Evolutionary conservation across 2,797 vertebrate genomes (phyloP).

Genomic region (Semaprochilodus insignis): DNA sequence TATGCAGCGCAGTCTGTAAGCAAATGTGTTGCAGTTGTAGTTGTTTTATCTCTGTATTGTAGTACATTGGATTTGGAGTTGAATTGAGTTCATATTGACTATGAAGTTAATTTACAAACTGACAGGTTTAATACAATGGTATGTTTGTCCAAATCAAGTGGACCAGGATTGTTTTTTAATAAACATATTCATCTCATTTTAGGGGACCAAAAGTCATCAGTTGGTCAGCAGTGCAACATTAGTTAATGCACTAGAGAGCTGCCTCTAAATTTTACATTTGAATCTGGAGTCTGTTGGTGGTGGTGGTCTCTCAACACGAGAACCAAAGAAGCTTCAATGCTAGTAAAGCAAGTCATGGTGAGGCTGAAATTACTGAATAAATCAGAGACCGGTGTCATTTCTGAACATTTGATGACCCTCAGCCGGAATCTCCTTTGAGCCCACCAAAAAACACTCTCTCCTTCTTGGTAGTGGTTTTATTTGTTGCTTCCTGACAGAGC

Average conservation of each 20-base stretch:
- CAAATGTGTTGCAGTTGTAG: background rate
- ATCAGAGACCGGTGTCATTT: background rate
- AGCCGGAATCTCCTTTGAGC: background rate
- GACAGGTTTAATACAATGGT: background rate
- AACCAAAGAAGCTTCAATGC: background rate
- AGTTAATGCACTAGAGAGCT: background rate
- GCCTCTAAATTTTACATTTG: background rate
- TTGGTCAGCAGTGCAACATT: slow-evolving; percentile 4
- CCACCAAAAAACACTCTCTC: background rate
- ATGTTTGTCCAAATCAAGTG: background rate
- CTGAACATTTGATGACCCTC: background rate
- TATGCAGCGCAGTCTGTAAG: no score
- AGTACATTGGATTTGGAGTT: background rate
- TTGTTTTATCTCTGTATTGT: background rate
- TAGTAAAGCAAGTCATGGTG: background rate
- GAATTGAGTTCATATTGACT: background rate
- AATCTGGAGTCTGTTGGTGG: background rate
- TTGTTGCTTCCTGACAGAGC: background rate
- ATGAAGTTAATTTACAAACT: background rate
- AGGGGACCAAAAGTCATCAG: background rate
- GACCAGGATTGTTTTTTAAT: background rate
- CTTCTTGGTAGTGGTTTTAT: background rate
- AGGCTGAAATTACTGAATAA: background rate
- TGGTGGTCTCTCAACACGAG: background rate
- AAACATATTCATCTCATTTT: background rate